Evolutionary conservation across 2,113 vertebrate species (phyloP).

Genomic region (Semicossyphus pulcher): DNA sequence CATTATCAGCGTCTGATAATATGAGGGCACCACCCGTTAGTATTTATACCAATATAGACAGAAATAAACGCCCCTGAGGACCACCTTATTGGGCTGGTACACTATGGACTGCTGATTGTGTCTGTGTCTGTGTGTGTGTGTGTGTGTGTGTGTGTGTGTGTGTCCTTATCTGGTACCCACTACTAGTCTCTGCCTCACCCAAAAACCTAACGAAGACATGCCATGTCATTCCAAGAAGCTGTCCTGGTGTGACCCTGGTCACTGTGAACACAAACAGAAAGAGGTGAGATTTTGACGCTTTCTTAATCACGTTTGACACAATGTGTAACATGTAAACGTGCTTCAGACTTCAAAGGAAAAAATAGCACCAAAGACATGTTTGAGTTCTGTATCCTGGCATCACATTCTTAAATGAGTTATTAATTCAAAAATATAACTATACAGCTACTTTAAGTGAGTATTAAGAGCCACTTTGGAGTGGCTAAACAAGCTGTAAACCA

Average conservation of each 20-base stretch:
- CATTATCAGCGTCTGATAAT: constrained; percentile 44
- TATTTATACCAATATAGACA: constrained; percentile 56
- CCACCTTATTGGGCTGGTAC: constrained; percentile 11
- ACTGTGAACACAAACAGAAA: background rate
- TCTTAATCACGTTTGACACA: too few species aligned
- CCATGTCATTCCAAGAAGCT: constrained; percentile 9
- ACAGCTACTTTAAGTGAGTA: too few species aligned
- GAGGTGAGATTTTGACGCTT: too few species aligned
- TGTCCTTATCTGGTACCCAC: constrained; percentile 45
- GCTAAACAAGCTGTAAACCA: too few species aligned
- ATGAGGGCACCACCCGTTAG: constrained; percentile 17
- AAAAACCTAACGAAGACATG: constrained; percentile 21
- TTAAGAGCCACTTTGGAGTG: too few species aligned
- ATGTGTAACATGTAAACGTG: too few species aligned
- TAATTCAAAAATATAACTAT: too few species aligned
- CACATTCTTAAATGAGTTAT: too few species aligned
- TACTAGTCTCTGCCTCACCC: constrained; percentile 50
- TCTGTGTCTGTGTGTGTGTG: constrained; percentile 17
- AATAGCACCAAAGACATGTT: too few species aligned
- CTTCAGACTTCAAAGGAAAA: too few species aligned
- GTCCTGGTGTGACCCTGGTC: constrained; percentile 44
- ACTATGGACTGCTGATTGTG: background rate
- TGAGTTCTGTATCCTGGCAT: too few species aligned
- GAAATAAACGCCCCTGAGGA: constrained; percentile 48
- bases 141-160: background rate